Percentiles rank a stretch among this genome's conserved stretches.
phyloP scores from a whole-genome alignment of 2,888 invertebrate genomes.

The Campaea margaritaria region DNA sequence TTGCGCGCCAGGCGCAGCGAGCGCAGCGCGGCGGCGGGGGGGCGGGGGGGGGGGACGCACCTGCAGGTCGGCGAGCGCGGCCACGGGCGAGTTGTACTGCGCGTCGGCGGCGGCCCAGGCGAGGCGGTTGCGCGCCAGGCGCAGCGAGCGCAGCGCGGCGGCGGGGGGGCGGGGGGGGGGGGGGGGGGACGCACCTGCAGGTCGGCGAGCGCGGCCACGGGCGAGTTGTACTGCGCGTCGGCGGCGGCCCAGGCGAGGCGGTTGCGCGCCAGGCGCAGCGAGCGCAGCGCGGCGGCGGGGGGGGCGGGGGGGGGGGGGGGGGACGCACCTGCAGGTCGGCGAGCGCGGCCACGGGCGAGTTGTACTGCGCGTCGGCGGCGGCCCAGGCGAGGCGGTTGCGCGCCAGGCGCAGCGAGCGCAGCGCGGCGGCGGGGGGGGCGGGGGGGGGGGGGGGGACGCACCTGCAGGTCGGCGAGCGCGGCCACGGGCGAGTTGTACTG shows the following conservation, averaged over 20 bases:
- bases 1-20: constrained; percentile 16
- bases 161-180: too few relatives aligned
- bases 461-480: not conserved
- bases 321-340: not conserved
- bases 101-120: not conserved
- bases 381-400: constrained; percentile 42
- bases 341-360: not conserved
- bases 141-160: too few relatives aligned
- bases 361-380: not conserved
- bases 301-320: too few relatives aligned
- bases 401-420: constrained; percentile 22
- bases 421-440: too few relatives aligned
- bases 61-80: not conserved
- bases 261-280: constrained; percentile 42
- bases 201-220: not conserved
- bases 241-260: constrained; percentile 22
- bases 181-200: not conserved
- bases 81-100: not conserved
- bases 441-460: too few relatives aligned
- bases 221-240: not conserved
- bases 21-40: too few relatives aligned
- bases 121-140: constrained; percentile 45
- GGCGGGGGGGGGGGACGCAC: not conserved
- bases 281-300: too few relatives aligned
- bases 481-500: not conserved